phyloP scores from a whole-genome alignment of 1,140 invertebrate genomes.

The Myzus persicae region DNA sequence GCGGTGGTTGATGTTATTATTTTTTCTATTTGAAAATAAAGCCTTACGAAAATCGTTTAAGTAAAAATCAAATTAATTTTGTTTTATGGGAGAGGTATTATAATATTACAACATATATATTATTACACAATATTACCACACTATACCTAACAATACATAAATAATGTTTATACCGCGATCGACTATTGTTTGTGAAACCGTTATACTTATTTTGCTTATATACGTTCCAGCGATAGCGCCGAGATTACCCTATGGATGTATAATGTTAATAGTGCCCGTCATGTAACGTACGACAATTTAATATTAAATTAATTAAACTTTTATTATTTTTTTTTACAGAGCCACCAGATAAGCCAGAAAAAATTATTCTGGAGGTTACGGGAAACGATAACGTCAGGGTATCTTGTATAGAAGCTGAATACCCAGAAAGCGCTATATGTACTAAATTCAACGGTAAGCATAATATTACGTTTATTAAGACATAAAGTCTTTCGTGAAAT shows the following conservation, averaged over 20 bases:
- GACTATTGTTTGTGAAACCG: conserved; percentile 1
- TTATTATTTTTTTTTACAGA: conserved; percentile 66
- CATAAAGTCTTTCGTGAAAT: not conserved
- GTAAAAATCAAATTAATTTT: conserved; percentile 7
- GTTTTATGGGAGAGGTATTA: not conserved
- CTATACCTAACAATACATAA: not conserved
- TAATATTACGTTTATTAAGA: not conserved
- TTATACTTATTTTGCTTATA: not conserved
- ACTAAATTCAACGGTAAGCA: conserved; percentile 87
- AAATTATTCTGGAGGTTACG: conserved; percentile 83
- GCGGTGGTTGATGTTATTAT: not conserved
- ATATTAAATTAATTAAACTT: not conserved
- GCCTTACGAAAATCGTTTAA: not conserved
- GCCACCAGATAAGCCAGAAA: conserved; percentile 79
- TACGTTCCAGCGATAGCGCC: not conserved
- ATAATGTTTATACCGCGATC: not conserved
- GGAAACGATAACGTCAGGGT: conserved; percentile 80
- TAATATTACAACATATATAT: no score
- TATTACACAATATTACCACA: not conserved
- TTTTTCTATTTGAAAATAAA: not conserved
- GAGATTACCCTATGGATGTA: not conserved
- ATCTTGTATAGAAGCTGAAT: conserved; percentile 75
- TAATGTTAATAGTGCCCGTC: not conserved
- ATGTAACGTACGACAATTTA: not conserved
- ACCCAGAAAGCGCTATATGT: conserved; percentile 75